A percentile compares a stretch with the other conserved stretches of the same genome.
Evolutionary conservation across 2,888 invertebrate genomes (phyloP).

Genomic region (Andrena flavipes): DNA sequence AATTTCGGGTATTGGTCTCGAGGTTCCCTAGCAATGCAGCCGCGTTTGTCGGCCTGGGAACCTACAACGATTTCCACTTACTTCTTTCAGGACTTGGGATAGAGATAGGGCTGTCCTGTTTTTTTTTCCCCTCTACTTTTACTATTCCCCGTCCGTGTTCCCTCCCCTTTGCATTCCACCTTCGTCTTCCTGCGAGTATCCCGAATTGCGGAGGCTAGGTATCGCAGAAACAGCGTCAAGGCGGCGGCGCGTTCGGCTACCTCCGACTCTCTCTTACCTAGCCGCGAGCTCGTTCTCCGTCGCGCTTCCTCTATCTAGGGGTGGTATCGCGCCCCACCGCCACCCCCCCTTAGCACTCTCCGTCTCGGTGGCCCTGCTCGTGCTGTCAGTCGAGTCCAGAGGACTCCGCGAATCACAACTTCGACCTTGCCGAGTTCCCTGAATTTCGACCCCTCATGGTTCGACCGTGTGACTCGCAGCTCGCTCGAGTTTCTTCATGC

Average conservation of each 20-base stretch:
- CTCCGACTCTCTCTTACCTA: conserved; percentile 21
- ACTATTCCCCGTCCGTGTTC: conserved; percentile 30
- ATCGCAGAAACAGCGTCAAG: conserved; percentile 71
- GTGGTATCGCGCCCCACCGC: conserved; percentile 65
- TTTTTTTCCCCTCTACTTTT: conserved; percentile 42
- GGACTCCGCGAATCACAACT: conserved; percentile 76
- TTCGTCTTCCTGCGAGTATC: conserved; percentile 45
- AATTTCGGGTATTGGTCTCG: conserved; percentile 57
- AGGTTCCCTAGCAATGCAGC: conserved; percentile 49
- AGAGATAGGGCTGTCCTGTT: conserved; percentile 55
- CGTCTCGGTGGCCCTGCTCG: conserved; percentile 64
- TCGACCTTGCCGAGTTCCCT: conserved; percentile 56
- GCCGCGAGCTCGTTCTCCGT: conserved; percentile 49
- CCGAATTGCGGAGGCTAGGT: conserved; percentile 60
- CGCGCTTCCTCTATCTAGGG: conserved; percentile 61
- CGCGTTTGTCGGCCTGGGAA: conserved; percentile 69
- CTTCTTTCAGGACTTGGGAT: conserved; percentile 68
- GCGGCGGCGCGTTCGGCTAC: conserved; percentile 74
- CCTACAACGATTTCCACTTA: conserved; percentile 81
- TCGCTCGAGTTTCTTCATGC: background rate
- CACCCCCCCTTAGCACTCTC: conserved; percentile 68
- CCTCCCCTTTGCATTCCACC: conserved; percentile 62
- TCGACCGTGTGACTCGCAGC: background rate
- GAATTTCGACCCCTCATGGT: conserved; percentile 7
- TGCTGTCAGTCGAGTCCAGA: conserved; percentile 77